A percentile compares a stretch with the other conserved stretches of the same genome.
Evolutionary conservation across 2,797 vertebrate species (phyloP).

Genomic region (Microtus obscurus): DNA sequence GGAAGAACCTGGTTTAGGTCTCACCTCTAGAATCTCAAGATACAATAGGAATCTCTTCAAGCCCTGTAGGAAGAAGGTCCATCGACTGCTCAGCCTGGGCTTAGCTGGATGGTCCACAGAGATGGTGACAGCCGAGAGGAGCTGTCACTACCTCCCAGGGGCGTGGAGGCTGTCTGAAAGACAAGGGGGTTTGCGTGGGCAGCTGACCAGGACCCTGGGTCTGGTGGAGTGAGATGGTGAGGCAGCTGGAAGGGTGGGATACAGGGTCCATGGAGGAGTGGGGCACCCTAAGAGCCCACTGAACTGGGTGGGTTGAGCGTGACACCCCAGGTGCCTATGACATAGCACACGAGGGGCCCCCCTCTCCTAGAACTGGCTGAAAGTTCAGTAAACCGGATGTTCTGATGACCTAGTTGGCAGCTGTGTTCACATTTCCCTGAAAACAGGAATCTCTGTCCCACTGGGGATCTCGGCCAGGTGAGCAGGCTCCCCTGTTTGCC

Average conservation of each 20-base stretch:
- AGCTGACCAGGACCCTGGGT: neutral
- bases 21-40: neutral
- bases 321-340: neutral
- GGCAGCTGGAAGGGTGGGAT: neutral
- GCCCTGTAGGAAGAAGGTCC: neutral
- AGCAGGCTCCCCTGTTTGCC: slow-evolving; percentile 67
- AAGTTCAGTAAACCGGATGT: slow-evolving; percentile 42
- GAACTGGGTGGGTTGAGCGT: neutral
- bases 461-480: slow-evolving; percentile 71
- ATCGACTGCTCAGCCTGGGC: accelerated
- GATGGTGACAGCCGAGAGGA: neutral
- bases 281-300: accelerated
- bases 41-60: neutral
- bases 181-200: slow-evolving; percentile 17
- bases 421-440: slow-evolving; percentile 50
- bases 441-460: slow-evolving; percentile 81
- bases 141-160: neutral
- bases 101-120: accelerated
- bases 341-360: neutral
- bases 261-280: too few relatives aligned
- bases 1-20: neutral
- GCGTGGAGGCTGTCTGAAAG: neutral
- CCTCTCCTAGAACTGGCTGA: slow-evolving; percentile 1
- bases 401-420: slow-evolving; percentile 79
- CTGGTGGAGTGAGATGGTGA: neutral